Conservation (phyloP, 2,113 vertebrate genomes). For the Salvelinus sp. region DNA sequence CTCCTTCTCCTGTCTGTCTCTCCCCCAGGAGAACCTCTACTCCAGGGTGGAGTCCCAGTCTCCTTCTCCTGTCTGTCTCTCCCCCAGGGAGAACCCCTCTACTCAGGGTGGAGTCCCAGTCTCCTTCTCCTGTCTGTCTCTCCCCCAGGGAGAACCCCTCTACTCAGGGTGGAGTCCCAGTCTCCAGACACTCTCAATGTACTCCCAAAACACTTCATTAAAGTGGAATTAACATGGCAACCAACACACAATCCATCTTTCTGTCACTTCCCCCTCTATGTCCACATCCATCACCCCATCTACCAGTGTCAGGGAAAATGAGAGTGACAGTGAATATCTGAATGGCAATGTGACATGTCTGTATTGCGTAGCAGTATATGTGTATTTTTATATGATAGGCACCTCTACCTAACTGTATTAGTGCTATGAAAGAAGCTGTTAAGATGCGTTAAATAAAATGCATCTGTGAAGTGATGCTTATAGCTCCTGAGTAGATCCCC, state of each 20-base stretch:
- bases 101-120: too few species aligned
- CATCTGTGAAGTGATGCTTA: too few species aligned
- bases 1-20: too few species aligned
- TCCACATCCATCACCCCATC: slow-evolving; percentile 15
- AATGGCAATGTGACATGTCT: slow-evolving; percentile 44
- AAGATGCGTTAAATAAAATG: slow-evolving; percentile 22
- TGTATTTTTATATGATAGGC: too few species aligned
- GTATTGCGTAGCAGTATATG: background rate
- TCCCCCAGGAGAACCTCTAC: too few species aligned
- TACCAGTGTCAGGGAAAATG: slow-evolving; percentile 20
- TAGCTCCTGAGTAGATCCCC: background rate
- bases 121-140: too few species aligned
- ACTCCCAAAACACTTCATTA: background rate
- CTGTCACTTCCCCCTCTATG: slow-evolving; percentile 10
- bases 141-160: too few species aligned
- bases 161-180: background rate
- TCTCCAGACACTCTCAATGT: background rate
- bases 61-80: too few species aligned
- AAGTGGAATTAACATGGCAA: too few species aligned
- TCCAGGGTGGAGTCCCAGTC: too few species aligned
- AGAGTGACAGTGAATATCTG: slow-evolving; percentile 26
- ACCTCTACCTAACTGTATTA: too few species aligned
- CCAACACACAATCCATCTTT: slow-evolving; percentile 8
- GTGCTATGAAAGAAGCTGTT: slow-evolving; percentile 10
- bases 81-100: too few species aligned